These are phyloP conservation scores for Vulpes vulpes DNA, from an alignment of 2,113 vertebrate genomes.

Conservation along the genomic window DNA sequence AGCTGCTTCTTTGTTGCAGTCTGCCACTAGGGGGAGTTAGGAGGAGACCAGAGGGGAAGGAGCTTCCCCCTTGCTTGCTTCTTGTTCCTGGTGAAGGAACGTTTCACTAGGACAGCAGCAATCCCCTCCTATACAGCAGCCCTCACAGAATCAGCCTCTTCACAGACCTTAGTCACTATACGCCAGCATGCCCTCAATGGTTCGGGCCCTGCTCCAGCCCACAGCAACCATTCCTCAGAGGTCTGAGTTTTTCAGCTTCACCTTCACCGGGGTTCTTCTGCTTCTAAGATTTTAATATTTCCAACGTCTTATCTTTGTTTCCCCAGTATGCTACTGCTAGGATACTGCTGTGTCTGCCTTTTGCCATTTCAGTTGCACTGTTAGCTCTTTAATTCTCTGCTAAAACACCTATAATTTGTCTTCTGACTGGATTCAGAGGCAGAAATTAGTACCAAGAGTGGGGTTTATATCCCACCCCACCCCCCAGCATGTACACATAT, in stretches of 20 bases:
- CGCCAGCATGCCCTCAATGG: accelerated
- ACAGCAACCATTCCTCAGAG: background rate
- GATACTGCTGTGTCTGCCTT: background rate
- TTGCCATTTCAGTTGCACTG: background rate
- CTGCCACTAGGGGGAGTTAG: background rate
- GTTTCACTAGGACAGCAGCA: background rate
- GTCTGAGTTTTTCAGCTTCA: too few species aligned
- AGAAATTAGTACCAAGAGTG: background rate
- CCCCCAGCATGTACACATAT: background rate
- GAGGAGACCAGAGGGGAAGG: background rate
- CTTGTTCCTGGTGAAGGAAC: background rate
- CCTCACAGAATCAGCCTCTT: background rate
- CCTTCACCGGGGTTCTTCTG: background rate
- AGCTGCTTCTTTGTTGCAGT: too few species aligned
- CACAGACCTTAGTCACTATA: background rate
- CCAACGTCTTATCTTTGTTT: background rate
- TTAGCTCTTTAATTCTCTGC: background rate
- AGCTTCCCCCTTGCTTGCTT: background rate
- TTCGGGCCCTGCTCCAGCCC: background rate
- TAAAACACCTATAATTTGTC: background rate
- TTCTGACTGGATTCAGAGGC: background rate
- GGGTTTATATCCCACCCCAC: too few species aligned
- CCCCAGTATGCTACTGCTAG: background rate
- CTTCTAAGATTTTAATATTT: background rate
- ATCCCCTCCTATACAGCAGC: background rate